A percentile compares a stretch with the other conserved stretches of the same genome.
Evolutionary conservation across 2,888 invertebrate species (phyloP).

Genomic region (Epinotia demarniana): DNA sequence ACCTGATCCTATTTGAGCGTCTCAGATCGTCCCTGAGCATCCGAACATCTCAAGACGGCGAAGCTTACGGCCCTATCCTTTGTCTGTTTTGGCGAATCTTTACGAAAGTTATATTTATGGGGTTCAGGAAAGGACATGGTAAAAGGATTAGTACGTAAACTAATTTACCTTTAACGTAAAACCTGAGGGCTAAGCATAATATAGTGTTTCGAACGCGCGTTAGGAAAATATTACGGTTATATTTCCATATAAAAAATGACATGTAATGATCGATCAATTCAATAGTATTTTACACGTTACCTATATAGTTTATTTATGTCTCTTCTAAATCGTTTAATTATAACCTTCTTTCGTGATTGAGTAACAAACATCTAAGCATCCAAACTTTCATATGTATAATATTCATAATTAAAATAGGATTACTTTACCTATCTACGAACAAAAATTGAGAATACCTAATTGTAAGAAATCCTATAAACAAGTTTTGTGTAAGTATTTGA

Average conservation of each 20-base stretch:
- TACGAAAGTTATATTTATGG: conserved; percentile 8
- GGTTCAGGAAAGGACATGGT: neutral
- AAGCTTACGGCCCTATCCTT: conserved; percentile 31
- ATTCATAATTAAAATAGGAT: neutral
- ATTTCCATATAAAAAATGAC: too few relatives aligned
- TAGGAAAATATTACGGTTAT: too few relatives aligned
- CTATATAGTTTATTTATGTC: too few relatives aligned
- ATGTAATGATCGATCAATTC: too few relatives aligned
- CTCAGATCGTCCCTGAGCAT: conserved; percentile 54
- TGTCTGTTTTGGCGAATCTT: conserved; percentile 20
- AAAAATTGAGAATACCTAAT: neutral
- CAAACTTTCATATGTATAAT: too few relatives aligned
- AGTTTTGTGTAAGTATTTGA: conserved; percentile 15
- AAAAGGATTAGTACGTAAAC: neutral
- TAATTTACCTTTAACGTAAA: too few relatives aligned
- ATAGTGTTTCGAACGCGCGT: too few relatives aligned
- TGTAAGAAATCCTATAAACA: neutral
- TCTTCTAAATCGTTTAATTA: too few relatives aligned
- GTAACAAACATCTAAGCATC: too few relatives aligned
- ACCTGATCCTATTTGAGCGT: conserved; percentile 74
- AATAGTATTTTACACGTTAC: too few relatives aligned
- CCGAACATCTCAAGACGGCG: conserved; percentile 35
- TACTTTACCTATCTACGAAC: neutral
- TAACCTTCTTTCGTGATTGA: too few relatives aligned
- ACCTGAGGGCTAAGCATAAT: too few relatives aligned